Conservation (phyloP, 2,888 invertebrate genomes). For the Cabera pusaria region DNA sequence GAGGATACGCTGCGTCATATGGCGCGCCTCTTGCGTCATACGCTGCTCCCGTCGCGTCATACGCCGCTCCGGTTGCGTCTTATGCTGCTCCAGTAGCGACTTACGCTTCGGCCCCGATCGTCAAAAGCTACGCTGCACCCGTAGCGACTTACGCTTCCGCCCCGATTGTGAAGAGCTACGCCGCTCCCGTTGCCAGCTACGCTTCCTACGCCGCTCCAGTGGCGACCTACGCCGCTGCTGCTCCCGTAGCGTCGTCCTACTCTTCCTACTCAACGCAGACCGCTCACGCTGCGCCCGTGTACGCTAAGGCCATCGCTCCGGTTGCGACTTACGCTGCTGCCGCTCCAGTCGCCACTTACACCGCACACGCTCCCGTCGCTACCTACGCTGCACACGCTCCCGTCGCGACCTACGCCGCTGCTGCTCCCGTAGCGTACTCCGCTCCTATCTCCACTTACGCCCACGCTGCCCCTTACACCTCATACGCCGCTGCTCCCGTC, state of each 20-base stretch:
- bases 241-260: slow-evolving; percentile 35
- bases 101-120: slow-evolving; percentile 38
- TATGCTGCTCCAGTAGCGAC: slow-evolving; percentile 43
- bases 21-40: slow-evolving; percentile 49
- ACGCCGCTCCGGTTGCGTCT: slow-evolving; percentile 22
- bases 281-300: slow-evolving; percentile 39
- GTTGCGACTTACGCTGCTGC: slow-evolving; percentile 55
- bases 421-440: slow-evolving; percentile 16
- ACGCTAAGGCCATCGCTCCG: slow-evolving; percentile 50
- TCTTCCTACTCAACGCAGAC: slow-evolving; percentile 40
- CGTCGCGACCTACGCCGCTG: slow-evolving; percentile 42
- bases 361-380: slow-evolving; percentile 52
- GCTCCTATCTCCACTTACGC: slow-evolving; percentile 56
- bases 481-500: slow-evolving; percentile 52
- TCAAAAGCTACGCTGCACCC: slow-evolving; percentile 46
- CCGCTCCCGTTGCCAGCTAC: slow-evolving; percentile 40
- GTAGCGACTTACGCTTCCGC: slow-evolving; percentile 74
- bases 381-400: slow-evolving; percentile 49
- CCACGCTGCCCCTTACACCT: slow-evolving; percentile 42
- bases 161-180: slow-evolving; percentile 36
- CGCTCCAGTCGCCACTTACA: slow-evolving; percentile 31
- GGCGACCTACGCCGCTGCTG: slow-evolving; percentile 75
- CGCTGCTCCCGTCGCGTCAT: slow-evolving; percentile 61
- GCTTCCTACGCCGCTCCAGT: slow-evolving; percentile 41
- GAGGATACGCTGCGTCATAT: slow-evolving; percentile 45